Evolutionary conservation across 2,888 invertebrate species (phyloP).

Genomic region (Flexamia atlantica): DNA sequence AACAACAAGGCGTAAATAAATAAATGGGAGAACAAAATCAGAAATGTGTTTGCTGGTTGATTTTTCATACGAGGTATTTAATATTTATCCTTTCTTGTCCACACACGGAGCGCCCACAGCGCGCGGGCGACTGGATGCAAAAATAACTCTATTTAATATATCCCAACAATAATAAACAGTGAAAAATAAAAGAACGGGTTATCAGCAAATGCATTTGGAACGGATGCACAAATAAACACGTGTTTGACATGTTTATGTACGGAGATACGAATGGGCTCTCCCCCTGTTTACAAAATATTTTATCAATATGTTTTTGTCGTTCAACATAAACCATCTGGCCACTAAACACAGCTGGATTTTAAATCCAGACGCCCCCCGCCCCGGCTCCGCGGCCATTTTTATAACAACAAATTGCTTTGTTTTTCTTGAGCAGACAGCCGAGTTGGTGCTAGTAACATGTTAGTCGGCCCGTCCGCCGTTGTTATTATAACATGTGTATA

Average conservation of each 20-base stretch:
- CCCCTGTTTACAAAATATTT: constrained; percentile 59
- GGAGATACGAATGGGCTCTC: constrained; percentile 51
- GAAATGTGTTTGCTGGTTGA: constrained; percentile 18
- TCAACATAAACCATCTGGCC: constrained; percentile 59
- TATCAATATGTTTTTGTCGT: constrained; percentile 60
- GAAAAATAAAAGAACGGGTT: constrained; percentile 41
- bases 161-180: constrained; percentile 50
- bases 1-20: constrained; percentile 31
- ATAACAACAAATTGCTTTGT: constrained; percentile 57
- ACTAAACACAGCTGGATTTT: constrained; percentile 60
- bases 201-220: constrained; percentile 58
- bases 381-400: constrained; percentile 45
- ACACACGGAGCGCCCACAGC: neutral
- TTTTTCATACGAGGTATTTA: constrained; percentile 41
- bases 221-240: constrained; percentile 57
- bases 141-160: constrained; percentile 57
- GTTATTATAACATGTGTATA: constrained; percentile 47
- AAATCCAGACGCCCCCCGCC: constrained; percentile 48
- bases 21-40: constrained; percentile 27
- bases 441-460: constrained; percentile 50
- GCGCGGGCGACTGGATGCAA: neutral
- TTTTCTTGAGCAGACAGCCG: constrained; percentile 51
- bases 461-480: constrained; percentile 33
- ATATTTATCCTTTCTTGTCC: constrained; percentile 31
- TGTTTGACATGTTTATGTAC: constrained; percentile 59